Evolutionary conservation across 2,888 invertebrate species (phyloP), one percentile per base, ranked within the genome.

Genomic region (Acrocera orbiculus): DNA sequence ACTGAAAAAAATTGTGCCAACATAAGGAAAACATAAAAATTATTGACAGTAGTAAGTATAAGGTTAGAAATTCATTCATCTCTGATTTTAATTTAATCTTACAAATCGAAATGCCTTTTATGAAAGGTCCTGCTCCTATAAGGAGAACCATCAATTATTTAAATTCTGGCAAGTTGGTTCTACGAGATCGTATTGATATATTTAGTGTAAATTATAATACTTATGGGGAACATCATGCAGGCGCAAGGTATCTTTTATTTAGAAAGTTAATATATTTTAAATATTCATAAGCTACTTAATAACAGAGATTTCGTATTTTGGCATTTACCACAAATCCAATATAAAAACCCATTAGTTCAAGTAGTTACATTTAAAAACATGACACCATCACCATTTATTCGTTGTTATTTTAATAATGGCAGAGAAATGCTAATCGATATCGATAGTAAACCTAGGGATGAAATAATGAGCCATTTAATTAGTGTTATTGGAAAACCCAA

Each of bases 251-350:
- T 22, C 23, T 32, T 30, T 14, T 10, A 11, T 27, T 7, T 16
- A 9, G 10, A 10, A 19, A 32, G 27, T n/a, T n/a, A n/a, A n/a
- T n/a, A n/a, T n/a, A n/a, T n/a, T n/a, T n/a, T n/a, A n/a, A n/a
- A n/a, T n/a, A n/a, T n/a, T n/a, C n/a, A n/a, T n/a, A n/a, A n/a
- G n/a, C n/a, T n/a, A n/a, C n/a, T 9, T 9, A 22, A 10, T 23
- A 11, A 4, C 52, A 86, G 87, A 50, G 79, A 90, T 6, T 96
- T 98, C 56, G 77, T 85, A 2, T 93, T 90, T 58, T 98, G 96
- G 96, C 76, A 87, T 61, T 62, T 95, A 47, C 82, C 90, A 7
- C 95, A 95, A 61, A 64, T 98, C 17, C 89, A 93, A 55, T 95
- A 77, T 56, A 89, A 87, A 62, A 98, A 98, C 63, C 93, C 92